phyloP scores from a whole-genome alignment of 2,797 vertebrate genomes.

The Tamandua tetradactyla region DNA sequence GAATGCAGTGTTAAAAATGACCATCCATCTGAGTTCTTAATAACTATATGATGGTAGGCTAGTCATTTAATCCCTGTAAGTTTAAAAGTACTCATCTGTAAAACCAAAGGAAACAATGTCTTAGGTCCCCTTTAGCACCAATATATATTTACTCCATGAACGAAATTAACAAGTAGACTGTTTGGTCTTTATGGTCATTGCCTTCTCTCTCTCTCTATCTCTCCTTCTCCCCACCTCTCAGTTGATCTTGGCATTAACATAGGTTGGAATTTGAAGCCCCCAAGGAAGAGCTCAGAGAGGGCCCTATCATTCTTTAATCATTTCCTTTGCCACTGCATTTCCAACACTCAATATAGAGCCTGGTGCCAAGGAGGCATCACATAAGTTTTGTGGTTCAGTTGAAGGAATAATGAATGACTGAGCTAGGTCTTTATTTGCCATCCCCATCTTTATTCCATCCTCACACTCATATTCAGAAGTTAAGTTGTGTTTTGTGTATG shows the following conservation, averaged over 20 bases:
- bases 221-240: not conserved
- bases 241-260: not conserved
- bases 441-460: not conserved
- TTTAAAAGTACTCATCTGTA: slow-evolving; percentile 32
- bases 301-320: not conserved
- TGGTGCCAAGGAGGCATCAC: not conserved
- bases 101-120: slow-evolving; percentile 40
- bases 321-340: not conserved
- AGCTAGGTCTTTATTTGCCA: not conserved
- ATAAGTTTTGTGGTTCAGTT: not conserved
- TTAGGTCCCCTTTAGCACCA: not conserved
- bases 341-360: not conserved
- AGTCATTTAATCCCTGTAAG: not conserved
- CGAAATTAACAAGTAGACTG: slow-evolving; percentile 45
- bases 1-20: slow-evolving; percentile 42
- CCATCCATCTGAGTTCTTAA: slow-evolving; percentile 30
- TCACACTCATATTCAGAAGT: not conserved
- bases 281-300: not conserved
- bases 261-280: not conserved
- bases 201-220: not conserved
- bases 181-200: not conserved
- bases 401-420: slow-evolving; percentile 1
- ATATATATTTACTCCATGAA: slow-evolving; percentile 38
- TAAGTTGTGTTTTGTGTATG: slow-evolving; percentile 28
- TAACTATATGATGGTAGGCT: not conserved